Base-by-base conservation (phyloP, 37 sponge, comb jelly and placozoan species). In the Mnemiopsis leidyi region DNA sequence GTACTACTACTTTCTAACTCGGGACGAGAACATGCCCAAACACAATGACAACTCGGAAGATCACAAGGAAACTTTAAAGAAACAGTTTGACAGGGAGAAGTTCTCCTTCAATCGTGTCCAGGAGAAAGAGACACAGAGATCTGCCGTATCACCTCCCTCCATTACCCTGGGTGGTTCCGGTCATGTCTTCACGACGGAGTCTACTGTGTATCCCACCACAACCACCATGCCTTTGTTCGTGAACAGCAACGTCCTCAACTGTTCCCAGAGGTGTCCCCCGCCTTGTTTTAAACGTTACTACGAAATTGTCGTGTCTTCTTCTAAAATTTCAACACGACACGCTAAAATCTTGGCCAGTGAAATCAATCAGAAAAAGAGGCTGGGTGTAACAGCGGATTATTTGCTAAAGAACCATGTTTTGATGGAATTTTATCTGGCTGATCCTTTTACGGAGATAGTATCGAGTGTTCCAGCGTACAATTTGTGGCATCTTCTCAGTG, bases 21-120 rank as follows among this genome's bases (percentile, higher is more conserved):
- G 75, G 30, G 75, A 71, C 75, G 75, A 71, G 75, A 71, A 29
- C 30, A 71, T 28, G 30, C 75, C 75, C 30, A n/a, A 71, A 18
- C 5, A 13, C 13, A 13, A 48, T 48, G 75, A 5, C 13, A 13
- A 48, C 5, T 5, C 61, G 61, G 61, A 13, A 18, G 9, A 5
- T 5, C 61, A 18, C 5, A 13, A 13, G 13, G 61, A 48, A 13
- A n/a, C n/a, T n/a, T n/a, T n/a, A n/a, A n/a, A n/a, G n/a, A n/a
- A n/a, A n/a, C n/a, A n/a, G n/a, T n/a, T n/a, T n/a, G n/a, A n/a
- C n/a, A n/a, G n/a, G n/a, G n/a, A n/a, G n/a, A n/a, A n/a, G n/a
- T n/a, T n/a, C n/a, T n/a, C n/a, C n/a, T n/a, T n/a, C n/a, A n/a
- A n/a, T n/a, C n/a, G n/a, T n/a, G n/a, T n/a, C n/a, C n/a, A n/a